Evolutionary conservation across 1,140 invertebrate species (phyloP).

Genomic region (Heliothis subflexa): DNA sequence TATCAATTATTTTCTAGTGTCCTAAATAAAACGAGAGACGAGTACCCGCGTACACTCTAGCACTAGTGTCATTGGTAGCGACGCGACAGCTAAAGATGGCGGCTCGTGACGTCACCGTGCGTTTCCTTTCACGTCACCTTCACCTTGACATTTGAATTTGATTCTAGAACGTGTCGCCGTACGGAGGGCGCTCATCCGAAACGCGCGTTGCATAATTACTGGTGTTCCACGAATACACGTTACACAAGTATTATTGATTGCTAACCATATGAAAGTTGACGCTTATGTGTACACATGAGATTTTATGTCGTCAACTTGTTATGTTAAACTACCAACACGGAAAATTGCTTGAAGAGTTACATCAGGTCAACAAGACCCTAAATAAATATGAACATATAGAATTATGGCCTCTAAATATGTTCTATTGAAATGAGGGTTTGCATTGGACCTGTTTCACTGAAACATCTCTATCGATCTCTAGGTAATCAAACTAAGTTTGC

Average conservation of each 20-base stretch:
- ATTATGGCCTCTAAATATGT: no score
- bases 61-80: conserved; percentile 44
- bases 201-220: conserved; percentile 64
- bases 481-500: not conserved
- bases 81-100: conserved; percentile 55
- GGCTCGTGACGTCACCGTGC: conserved; percentile 62
- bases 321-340: not conserved
- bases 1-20: conserved; percentile 42
- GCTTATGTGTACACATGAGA: not conserved
- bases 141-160: conserved; percentile 81
- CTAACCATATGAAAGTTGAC: not conserved
- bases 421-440: no score
- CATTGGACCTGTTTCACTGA: no score
- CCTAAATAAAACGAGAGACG: conserved; percentile 50
- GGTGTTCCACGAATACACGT: conserved; percentile 27
- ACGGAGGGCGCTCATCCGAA: conserved; percentile 54
- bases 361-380: no score
- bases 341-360: not conserved
- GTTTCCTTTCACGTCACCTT: conserved; percentile 78
- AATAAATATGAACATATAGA: no score
- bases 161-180: conserved; percentile 70
- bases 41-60: conserved; percentile 35
- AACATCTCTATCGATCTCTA: not conserved
- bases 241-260: conserved; percentile 24
- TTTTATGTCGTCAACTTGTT: not conserved